Base-by-base conservation (phyloP, 1,140 invertebrate species). In the Daktulosphaira vitifoliae region DNA sequence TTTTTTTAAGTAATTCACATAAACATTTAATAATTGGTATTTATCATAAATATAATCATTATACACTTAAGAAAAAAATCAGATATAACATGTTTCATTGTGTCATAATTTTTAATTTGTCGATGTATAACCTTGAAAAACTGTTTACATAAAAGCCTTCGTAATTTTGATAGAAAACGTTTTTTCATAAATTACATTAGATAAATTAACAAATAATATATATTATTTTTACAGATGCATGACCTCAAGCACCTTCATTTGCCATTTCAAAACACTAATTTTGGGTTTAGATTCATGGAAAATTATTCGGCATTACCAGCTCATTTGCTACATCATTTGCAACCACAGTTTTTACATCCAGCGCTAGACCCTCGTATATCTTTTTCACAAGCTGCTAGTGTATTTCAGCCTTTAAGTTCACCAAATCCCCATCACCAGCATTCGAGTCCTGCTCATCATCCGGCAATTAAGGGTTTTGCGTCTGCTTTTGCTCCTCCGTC, bases 251-350 rank as follows among this genome's bases (percentile, higher is more conserved):
- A 80, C 38, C 71, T 80, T 15, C 77, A 79, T 65, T 72, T 75
- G 26, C 78, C 78, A 33, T 78, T 80, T 70, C 76, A 76, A 56
- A 75, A 78, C 11, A 70, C 77, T 8, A 77, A 79, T 46, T 81
- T 81, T 71, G 78, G 79, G 22, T 73, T 79, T 23, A 74, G 78
- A 16, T 77, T 78, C 68, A 78, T 79, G 75, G 80, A 80, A 67
- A 76, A 77, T n/a, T 80, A 80, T 68, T 72, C 76, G 16, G 75
- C 77, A 15, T 70, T 80, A 6, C 78, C 78, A n/a, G 77, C 78
- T 13, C 79, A 80, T 72, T 74, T 81, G 42, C 76, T 81, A 72
- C 75, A 80, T 38, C 77, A 79, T 67, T 66, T 80, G 26, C 78
- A 79, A 67, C 77, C 77, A 53, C 79, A 79, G 66, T 81, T 81